Base-by-base conservation (phyloP, 2,888 invertebrate genomes). In the Sturmia bella region DNA sequence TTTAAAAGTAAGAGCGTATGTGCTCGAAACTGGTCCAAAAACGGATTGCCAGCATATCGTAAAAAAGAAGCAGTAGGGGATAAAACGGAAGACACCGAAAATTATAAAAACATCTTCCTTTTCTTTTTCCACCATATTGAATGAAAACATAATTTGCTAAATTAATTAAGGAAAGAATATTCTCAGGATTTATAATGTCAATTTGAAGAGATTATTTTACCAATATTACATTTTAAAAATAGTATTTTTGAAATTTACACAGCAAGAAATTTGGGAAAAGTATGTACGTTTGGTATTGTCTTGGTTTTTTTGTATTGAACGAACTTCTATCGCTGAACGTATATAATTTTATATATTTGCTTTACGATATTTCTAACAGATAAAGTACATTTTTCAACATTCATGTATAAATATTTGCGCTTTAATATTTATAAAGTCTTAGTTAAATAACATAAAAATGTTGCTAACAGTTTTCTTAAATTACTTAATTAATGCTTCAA, bases 211-310 rank as follows among this genome's bases (percentile, higher is more conserved):
- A n/a, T n/a, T 61, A 68, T 39, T 73, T 41, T 24, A 45, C 57
- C 45, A 80, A 68, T 45, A 66, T 61, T 17, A 73, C 19, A 27
- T 19, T 66, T 32, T 17, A 37, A 78, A 68, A 57, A 72, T 21
- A 39, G 61, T 24, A 37, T 37, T 57, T 32, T n/a, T 17, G 27
- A 64, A 78, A 17, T 21, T 45, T 54, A 68, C 39, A 64, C 32
- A 78, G 68, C 48, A 48, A 57, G 3, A 63, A 79, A 59, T n/a
- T 45, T 52, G 39, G 32, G 69, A 69, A 68, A 63, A 69, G 75
- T 61, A 17, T 39, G 1, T 61, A 17, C 32, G 1, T 9, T 76
- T 80, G 48, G 83, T 85, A 85, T 85, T 85, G 85, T 85, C 85
- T 77, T 84, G 77, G 83, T 74, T 80, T 78, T 72, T 3, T n/a